These are phyloP conservation scores for Lepilemur ruficaudatus DNA, from an alignment of 2,797 vertebrate species.

Conservation along the genomic window DNA sequence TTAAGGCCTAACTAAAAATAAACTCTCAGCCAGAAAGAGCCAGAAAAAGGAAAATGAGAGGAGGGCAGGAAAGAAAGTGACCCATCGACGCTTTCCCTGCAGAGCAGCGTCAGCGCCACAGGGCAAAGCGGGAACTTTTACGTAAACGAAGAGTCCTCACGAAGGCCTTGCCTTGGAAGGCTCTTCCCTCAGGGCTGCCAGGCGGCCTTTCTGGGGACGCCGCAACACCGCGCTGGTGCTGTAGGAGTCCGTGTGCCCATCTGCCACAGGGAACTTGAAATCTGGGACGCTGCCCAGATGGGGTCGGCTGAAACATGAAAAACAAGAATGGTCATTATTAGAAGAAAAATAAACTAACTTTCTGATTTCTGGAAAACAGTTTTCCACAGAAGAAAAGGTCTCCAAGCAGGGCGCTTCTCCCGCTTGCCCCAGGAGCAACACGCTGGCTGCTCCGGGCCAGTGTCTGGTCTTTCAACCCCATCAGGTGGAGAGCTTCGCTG, in stretches of 20 bases:
- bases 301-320: constrained; percentile 84
- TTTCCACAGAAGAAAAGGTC: neutral
- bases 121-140: rapidly evolving
- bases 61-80: neutral
- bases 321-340: neutral
- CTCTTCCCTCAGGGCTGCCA: constrained; percentile 94
- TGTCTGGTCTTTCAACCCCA: neutral
- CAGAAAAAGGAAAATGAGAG: neutral
- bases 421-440: rapidly evolving
- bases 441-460: too few relatives aligned
- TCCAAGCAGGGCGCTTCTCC: neutral
- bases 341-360: neutral
- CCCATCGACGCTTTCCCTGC: neutral
- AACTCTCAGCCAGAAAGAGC: constrained; percentile 4
- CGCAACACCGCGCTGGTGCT: constrained; percentile 90
- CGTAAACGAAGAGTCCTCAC: neutral
- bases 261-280: constrained; percentile 94
- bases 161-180: constrained; percentile 91
- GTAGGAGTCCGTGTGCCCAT: constrained; percentile 90
- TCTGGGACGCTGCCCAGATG: constrained; percentile 93
- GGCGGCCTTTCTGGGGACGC: constrained; percentile 94
- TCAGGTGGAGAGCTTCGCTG: too few relatives aligned
- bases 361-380: rapidly evolving
- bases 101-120: rapidly evolving
- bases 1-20: neutral